A percentile compares a stretch with the other conserved stretches of the same genome.
Evolutionary conservation across 2,888 invertebrate species (phyloP).

Genomic region (Patella caerulea): DNA sequence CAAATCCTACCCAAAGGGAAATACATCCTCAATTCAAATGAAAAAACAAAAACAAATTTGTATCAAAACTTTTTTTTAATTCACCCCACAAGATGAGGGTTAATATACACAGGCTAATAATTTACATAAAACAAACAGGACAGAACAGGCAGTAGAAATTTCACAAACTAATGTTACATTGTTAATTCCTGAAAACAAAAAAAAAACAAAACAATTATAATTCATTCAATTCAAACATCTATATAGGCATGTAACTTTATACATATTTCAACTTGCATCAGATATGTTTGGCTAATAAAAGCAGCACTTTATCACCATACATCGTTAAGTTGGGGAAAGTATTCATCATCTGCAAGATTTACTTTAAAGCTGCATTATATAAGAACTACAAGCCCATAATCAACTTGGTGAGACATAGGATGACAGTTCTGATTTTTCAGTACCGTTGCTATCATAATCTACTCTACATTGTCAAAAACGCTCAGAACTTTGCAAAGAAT

Average conservation of each 20-base stretch:
- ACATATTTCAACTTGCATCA: constrained; percentile 28
- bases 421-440: too few relatives aligned
- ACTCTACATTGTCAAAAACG: too few relatives aligned
- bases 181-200: constrained; percentile 44
- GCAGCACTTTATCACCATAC: constrained; percentile 32
- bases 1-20: too few relatives aligned
- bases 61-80: too few relatives aligned
- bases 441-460: too few relatives aligned
- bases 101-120: constrained; percentile 22
- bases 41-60: too few relatives aligned
- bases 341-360: constrained; percentile 13
- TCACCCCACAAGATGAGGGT: background rate
- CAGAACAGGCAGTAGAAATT: constrained; percentile 19
- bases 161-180: constrained; percentile 34
- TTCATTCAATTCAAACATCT: background rate
- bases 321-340: constrained; percentile 45
- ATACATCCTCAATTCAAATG: too few relatives aligned
- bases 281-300: constrained; percentile 35
- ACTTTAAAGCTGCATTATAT: too few relatives aligned
- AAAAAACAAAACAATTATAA: background rate
- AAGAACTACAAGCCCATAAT: too few relatives aligned
- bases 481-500: too few relatives aligned
- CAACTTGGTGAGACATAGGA: too few relatives aligned
- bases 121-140: constrained; percentile 23
- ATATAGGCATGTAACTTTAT: too few relatives aligned